Conservation (phyloP, 1,140 invertebrate genomes). For the Ceratosolen fusciceps region DNA sequence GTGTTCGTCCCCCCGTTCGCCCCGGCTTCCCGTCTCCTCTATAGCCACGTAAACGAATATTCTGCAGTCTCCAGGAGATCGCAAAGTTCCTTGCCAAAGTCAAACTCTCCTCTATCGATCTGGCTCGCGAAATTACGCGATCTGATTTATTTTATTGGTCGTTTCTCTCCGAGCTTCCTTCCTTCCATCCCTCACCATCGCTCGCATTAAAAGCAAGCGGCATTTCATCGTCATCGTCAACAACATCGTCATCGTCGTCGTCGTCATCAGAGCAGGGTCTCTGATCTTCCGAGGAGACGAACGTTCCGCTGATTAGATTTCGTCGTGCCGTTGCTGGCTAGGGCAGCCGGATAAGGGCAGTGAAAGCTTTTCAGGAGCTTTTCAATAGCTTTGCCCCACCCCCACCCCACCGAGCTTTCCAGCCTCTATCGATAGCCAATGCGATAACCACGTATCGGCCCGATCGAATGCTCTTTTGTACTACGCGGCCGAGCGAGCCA, state of each 20-base stretch:
- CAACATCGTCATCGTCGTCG: too few species aligned
- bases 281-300: too few species aligned
- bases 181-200: background rate
- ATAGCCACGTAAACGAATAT: conserved; percentile 15
- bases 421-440: background rate
- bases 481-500: background rate
- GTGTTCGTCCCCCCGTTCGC: background rate
- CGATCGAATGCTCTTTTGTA: background rate
- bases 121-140: conserved; percentile 33
- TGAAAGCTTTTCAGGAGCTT: too few species aligned
- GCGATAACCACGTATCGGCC: background rate
- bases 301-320: too few species aligned
- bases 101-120: conserved; percentile 24
- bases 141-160: conserved; percentile 29
- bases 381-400: too few species aligned
- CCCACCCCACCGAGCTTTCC: too few species aligned
- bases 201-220: too few species aligned
- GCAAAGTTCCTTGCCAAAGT: conserved; percentile 6
- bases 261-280: too few species aligned
- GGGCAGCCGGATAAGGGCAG: too few species aligned
- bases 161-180: conserved; percentile 16
- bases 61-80: too few species aligned
- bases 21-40: background rate
- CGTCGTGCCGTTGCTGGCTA: too few species aligned
- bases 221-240: too few species aligned